Base-by-base conservation (phyloP, 2,888 invertebrate species). In the Lochmaea crataegi region DNA sequence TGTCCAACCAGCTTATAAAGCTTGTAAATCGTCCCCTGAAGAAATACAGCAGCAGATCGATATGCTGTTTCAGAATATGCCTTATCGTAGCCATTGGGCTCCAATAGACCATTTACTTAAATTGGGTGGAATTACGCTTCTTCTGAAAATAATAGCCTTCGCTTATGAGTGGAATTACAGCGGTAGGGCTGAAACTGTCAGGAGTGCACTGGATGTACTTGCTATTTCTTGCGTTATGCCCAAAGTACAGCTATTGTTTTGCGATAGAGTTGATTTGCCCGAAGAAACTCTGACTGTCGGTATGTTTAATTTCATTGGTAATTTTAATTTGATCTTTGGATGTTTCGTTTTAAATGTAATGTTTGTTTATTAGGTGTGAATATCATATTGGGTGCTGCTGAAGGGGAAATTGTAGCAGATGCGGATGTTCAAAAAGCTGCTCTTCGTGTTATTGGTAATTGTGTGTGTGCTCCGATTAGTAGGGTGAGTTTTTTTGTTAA, bases 371-470 rank as follows among this genome's bases (percentile, higher is more conserved):
- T 68, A 82, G 84, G 94, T 2, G 90, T 92, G 79, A 95, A 94
- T 83, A 93, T 96, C 53, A 91, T 97, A 60, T 87, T 97, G 64
- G 93, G 90, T 14, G 94, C 97, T 26, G 96, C 97, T 0, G 96
- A 97, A 84, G 97, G 97, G 0, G 97, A 97, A 85, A 93, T 96
- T 48, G 93, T 96, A 0, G 91, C 93, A 2, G 98, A 98, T 84
- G 92, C 97, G 0, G 97, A 97, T 80, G 96, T 98, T 0, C 95
- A 97, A 86, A 94, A 95, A 81, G 93, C 97, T 0, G 97, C 98
- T 0, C 88, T 99, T 1, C 92, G 94, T 79, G 95, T 97, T 22
- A 90, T 99, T 71, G 95, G 96, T 68, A 97, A 97, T 87, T 97
- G 97, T 86, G 96, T 98, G 1, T 97, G 97, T 87, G 96, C 96